phyloP scores from a whole-genome alignment of 1,140 invertebrate genomes.

The Rhopalosiphum padi region DNA sequence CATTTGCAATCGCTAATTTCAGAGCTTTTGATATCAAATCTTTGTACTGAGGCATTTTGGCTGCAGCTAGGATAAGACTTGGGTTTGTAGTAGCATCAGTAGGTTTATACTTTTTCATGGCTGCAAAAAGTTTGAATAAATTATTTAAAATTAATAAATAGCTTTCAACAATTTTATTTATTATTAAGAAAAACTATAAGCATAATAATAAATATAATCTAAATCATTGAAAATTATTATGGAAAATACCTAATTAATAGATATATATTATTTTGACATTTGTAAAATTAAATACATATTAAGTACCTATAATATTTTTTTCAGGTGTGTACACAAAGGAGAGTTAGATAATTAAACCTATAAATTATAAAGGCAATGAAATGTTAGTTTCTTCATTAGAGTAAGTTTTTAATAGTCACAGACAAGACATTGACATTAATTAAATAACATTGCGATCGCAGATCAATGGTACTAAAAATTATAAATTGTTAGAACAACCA shows the following conservation, averaged over 20 bases:
- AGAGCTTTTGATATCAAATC: slow-evolving; percentile 89
- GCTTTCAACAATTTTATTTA: not conserved
- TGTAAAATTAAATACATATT: not conserved
- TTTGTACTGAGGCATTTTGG: slow-evolving; percentile 90
- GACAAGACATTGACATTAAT: too few relatives aligned
- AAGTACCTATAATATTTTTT: too few relatives aligned
- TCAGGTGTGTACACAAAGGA: too few relatives aligned
- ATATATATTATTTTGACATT: not conserved
- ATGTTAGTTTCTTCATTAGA: too few relatives aligned
- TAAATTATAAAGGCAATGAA: too few relatives aligned
- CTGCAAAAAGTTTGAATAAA: slow-evolving; percentile 67
- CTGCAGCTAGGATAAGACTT: slow-evolving; percentile 92
- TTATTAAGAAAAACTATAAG: not conserved
- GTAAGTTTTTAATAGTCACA: too few relatives aligned
- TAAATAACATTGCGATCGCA: too few relatives aligned
- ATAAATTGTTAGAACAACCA: too few relatives aligned
- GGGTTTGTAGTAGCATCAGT: slow-evolving; percentile 99
- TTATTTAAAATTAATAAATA: slow-evolving; percentile 58
- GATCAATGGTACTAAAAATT: too few relatives aligned
- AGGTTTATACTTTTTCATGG: slow-evolving; percentile 95
- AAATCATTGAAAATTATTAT: not conserved
- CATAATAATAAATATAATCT: not conserved
- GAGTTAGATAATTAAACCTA: too few relatives aligned
- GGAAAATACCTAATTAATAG: not conserved
- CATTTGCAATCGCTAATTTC: slow-evolving; percentile 79